A percentile compares a stretch with the other conserved stretches of the same genome.
These are phyloP conservation scores for Microtus oregoni DNA, from an alignment of 2,113 vertebrate genomes.

Conservation along the genomic window DNA sequence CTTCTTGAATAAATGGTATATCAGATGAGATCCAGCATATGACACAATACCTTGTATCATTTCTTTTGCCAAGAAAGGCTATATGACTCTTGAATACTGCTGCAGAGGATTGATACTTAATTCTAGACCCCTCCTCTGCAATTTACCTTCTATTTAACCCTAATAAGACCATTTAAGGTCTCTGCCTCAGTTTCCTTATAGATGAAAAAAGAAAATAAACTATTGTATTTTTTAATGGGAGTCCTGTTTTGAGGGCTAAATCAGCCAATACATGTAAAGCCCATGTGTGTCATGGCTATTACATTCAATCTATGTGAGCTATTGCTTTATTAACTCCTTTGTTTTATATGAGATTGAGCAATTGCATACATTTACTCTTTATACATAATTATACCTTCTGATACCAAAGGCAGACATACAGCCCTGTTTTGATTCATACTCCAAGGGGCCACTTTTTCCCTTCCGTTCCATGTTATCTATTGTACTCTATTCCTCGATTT, in stretches of 20 bases:
- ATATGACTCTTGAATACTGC: not conserved
- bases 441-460: conserved; percentile 21
- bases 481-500: conserved; percentile 78
- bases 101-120: not conserved
- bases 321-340: conserved; percentile 48
- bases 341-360: conserved; percentile 9
- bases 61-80: conserved; percentile 24
- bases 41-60: not conserved
- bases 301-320: conserved; percentile 19
- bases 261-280: conserved; percentile 14
- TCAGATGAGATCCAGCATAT: conserved; percentile 5
- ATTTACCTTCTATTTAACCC: conserved; percentile 25
- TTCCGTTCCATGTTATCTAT: conserved; percentile 54
- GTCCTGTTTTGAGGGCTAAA: not conserved
- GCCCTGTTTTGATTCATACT: conserved; percentile 74
- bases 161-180: conserved; percentile 18
- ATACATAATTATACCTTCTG: conserved; percentile 71
- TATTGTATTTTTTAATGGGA: conserved; percentile 41
- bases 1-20: conserved; percentile 34
- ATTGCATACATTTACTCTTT: not conserved
- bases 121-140: not conserved
- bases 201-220: conserved; percentile 29
- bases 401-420: conserved; percentile 46
- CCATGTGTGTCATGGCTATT: not conserved
- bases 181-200: conserved; percentile 46